phyloP scores from a whole-genome alignment of 2,113 vertebrate species.

The Miniopterus natalensis region DNA sequence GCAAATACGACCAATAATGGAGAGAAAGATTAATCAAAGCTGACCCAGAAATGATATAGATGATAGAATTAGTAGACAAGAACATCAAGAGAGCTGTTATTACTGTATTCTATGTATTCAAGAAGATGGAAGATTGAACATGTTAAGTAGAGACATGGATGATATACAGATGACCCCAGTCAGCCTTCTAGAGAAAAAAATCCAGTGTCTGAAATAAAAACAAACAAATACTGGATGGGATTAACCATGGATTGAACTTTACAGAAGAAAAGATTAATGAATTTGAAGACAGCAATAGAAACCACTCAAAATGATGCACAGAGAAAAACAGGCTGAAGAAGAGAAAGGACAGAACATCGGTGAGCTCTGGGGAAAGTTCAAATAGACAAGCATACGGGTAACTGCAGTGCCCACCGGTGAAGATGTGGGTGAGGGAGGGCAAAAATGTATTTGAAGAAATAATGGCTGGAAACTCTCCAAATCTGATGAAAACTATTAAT shows the following conservation, averaged over 20 bases:
- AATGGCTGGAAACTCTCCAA: conserved; percentile 11
- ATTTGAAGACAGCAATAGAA: background rate
- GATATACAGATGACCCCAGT: background rate
- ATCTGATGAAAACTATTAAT: background rate
- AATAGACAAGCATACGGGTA: background rate
- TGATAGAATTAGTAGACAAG: background rate
- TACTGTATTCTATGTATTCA: background rate
- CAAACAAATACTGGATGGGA: background rate
- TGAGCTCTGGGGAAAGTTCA: background rate
- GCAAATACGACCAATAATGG: background rate
- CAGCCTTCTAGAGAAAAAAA: background rate
- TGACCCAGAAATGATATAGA: background rate
- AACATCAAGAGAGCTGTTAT: background rate
- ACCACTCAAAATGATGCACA: background rate
- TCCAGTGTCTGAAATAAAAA: background rate
- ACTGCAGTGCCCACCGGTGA: background rate
- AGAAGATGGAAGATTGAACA: background rate
- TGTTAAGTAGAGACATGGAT: background rate
- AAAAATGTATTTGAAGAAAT: conserved; percentile 23
- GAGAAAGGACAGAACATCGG: background rate
- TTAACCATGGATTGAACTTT: background rate
- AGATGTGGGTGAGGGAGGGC: background rate
- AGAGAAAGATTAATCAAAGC: background rate
- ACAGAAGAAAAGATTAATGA: background rate
- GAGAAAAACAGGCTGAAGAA: background rate